Conservation (phyloP, 2,888 invertebrate genomes). For the Choristoneura rosaceana region DNA sequence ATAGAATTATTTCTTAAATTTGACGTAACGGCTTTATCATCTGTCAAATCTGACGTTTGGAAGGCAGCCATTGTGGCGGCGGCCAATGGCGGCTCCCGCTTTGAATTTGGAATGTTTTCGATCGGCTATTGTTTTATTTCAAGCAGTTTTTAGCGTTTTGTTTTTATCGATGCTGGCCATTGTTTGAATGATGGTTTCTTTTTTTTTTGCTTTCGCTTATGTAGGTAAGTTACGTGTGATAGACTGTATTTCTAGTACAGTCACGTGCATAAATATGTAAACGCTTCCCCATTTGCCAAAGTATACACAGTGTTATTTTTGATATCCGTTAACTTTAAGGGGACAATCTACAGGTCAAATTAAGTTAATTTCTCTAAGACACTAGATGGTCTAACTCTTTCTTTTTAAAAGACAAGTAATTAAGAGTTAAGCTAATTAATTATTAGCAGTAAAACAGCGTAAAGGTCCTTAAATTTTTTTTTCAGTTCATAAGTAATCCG, state of each 20-base stretch:
- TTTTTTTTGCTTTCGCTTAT: conserved; percentile 22
- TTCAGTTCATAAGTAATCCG: too few relatives aligned
- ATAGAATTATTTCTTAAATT: conserved; percentile 20
- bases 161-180: conserved; percentile 33
- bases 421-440: too few relatives aligned
- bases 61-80: conserved; percentile 35
- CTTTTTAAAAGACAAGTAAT: too few relatives aligned
- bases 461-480: too few relatives aligned
- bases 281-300: too few relatives aligned
- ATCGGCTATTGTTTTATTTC: conserved; percentile 39
- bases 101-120: conserved; percentile 41
- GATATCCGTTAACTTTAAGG: too few relatives aligned
- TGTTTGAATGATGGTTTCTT: conserved; percentile 36
- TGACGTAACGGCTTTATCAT: conserved; percentile 37
- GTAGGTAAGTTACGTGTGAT: background rate
- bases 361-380: too few relatives aligned
- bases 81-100: conserved; percentile 41
- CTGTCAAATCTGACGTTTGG: conserved; percentile 42
- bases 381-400: too few relatives aligned
- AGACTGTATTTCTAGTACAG: background rate
- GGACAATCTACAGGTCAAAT: too few relatives aligned
- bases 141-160: conserved; percentile 34
- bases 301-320: too few relatives aligned
- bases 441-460: too few relatives aligned
- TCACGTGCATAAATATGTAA: too few relatives aligned